Conservation (phyloP, 2,113 vertebrate genomes). For the Aptenodytes forsteri region DNA sequence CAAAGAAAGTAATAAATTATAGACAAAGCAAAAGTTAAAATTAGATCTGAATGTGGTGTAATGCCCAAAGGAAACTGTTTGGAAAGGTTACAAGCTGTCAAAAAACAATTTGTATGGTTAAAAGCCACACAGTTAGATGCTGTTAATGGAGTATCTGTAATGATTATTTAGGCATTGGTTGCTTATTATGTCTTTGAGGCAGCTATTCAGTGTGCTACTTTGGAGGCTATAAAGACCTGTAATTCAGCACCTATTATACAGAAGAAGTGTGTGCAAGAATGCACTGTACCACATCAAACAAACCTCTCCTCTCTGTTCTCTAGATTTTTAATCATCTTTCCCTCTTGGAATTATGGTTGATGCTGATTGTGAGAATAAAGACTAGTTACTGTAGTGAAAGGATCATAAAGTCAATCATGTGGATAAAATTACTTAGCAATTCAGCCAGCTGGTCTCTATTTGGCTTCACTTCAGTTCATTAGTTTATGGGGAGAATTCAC, state of each 20-base stretch:
- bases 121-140: constrained; percentile 74
- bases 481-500: constrained; percentile 79
- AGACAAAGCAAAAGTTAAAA: constrained; percentile 73
- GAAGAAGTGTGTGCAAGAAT: constrained; percentile 71
- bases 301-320: constrained; percentile 73
- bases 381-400: constrained; percentile 89
- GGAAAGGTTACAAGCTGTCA: constrained; percentile 77
- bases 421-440: constrained; percentile 92
- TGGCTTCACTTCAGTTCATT: constrained; percentile 82
- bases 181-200: constrained; percentile 85
- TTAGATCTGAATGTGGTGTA: constrained; percentile 70
- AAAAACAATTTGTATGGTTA: constrained; percentile 77
- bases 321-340: constrained; percentile 83
- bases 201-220: constrained; percentile 78
- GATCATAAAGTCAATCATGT: constrained; percentile 97
- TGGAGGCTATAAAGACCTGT: constrained; percentile 79
- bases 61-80: constrained; percentile 75
- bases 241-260: constrained; percentile 88
- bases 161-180: constrained; percentile 81
- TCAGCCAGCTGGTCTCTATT: constrained; percentile 89
- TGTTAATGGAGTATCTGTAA: constrained; percentile 77
- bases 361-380: constrained; percentile 92
- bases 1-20: constrained; percentile 76
- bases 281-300: constrained; percentile 73
- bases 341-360: constrained; percentile 82